Evolutionary conservation across 2,113 vertebrate genomes (phyloP).

Genomic region (Dendropsophus ebraccatus): DNA sequence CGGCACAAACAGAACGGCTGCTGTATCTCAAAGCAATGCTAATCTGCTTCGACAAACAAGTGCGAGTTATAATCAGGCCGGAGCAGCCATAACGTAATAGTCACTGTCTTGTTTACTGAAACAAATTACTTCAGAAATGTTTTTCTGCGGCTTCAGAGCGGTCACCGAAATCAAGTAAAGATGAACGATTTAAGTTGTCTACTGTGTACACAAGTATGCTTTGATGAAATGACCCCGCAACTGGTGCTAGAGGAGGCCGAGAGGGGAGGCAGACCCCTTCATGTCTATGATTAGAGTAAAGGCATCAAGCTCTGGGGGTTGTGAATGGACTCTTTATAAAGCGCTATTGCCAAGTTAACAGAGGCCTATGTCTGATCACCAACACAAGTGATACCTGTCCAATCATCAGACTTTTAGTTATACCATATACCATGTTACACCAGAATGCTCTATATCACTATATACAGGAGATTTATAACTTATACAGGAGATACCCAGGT

Average conservation of each 20-base stretch:
- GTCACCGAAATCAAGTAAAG: constrained; percentile 22
- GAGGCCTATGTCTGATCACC: not conserved
- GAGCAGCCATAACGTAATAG: constrained; percentile 19
- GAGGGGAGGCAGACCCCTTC: constrained; percentile 53
- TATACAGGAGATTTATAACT: no score
- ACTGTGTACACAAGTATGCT: constrained; percentile 49
- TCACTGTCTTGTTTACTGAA: constrained; percentile 19
- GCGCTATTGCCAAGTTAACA: not conserved
- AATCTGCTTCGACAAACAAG: constrained; percentile 12
- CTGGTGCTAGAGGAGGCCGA: not conserved
- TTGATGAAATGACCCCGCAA: constrained; percentile 58
- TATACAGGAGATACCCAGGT: no score
- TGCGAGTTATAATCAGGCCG: constrained; percentile 17
- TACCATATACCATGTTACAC: no score
- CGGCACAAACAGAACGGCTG: not conserved
- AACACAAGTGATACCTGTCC: not conserved
- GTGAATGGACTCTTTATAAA: constrained; percentile 75
- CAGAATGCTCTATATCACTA: no score
- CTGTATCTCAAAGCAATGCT: not conserved
- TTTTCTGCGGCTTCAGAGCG: constrained; percentile 25
- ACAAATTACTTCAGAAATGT: constrained; percentile 3
- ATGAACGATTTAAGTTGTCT: not conserved
- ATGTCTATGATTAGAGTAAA: constrained; percentile 72
- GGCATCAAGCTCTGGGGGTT: constrained; percentile 68
- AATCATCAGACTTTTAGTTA: no score